A percentile compares a stretch with the other conserved stretches of the same genome.
Evolutionary conservation across 2,797 vertebrate species (phyloP).

Genomic region (Glyptemys insculpta): DNA sequence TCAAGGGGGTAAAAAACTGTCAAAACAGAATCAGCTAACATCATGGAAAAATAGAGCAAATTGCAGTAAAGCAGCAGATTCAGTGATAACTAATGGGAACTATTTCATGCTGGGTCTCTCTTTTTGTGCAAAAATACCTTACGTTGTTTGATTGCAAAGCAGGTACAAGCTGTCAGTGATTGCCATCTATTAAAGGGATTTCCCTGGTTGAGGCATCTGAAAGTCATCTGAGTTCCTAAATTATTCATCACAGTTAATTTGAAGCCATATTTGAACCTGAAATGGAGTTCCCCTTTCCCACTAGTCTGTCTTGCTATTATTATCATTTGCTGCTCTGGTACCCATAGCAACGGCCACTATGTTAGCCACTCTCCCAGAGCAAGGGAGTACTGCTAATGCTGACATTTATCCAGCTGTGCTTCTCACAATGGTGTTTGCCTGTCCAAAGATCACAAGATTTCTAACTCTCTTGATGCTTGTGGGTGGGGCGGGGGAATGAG

Average conservation of each 20-base stretch:
- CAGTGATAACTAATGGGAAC: slow-evolving; percentile 58
- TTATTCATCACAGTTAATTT: slow-evolving; percentile 76
- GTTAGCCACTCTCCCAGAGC: neutral
- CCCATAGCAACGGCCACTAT: slow-evolving; percentile 63
- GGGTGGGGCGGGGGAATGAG: neutral
- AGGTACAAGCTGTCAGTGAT: slow-evolving; percentile 50
- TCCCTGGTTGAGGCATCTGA: slow-evolving; percentile 56
- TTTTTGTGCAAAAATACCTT: slow-evolving; percentile 51
- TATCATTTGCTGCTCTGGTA: slow-evolving; percentile 52
- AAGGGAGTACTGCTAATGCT: neutral
- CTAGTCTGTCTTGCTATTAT: slow-evolving; percentile 53
- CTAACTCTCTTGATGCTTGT: neutral
- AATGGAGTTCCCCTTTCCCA: slow-evolving; percentile 63
- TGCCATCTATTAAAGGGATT: slow-evolving; percentile 56
- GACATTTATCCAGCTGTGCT: slow-evolving; percentile 39
- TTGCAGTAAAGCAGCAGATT: slow-evolving; percentile 55
- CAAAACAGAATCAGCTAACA: slow-evolving; percentile 26
- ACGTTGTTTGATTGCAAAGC: slow-evolving; percentile 40
- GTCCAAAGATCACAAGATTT: neutral
- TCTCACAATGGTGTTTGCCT: neutral
- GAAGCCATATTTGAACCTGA: slow-evolving; percentile 59
- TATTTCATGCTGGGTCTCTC: slow-evolving; percentile 54
- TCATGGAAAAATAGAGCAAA: slow-evolving; percentile 57
- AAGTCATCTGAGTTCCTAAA: slow-evolving; percentile 31
- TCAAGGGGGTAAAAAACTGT: neutral